phyloP scores from a whole-genome alignment of 1,140 invertebrate genomes.

The Cydia strobilella region DNA sequence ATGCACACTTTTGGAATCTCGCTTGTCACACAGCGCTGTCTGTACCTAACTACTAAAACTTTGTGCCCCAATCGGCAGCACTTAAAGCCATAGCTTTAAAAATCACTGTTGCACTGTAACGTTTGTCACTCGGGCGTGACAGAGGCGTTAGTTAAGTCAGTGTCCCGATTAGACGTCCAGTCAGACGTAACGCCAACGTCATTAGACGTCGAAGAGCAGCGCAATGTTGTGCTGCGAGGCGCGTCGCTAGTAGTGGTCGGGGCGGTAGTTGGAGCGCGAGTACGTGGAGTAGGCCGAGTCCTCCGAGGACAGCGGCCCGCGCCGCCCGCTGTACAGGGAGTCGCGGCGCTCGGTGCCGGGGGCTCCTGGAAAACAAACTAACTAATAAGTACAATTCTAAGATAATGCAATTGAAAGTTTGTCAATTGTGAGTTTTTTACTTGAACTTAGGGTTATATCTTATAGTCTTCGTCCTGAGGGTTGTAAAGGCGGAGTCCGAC shows the following conservation, averaged over 20 bases:
- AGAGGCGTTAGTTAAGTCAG: not conserved
- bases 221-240: slow-evolving; percentile 75
- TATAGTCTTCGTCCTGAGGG: no score
- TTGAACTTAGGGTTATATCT: no score
- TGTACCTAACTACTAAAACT: no score
- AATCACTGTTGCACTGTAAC: no score
- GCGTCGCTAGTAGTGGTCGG: slow-evolving; percentile 73
- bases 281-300: slow-evolving; percentile 67
- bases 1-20: no score
- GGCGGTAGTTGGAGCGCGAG: slow-evolving; percentile 42
- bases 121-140: not conserved
- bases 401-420: not conserved
- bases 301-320: slow-evolving; percentile 61
- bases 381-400: not conserved
- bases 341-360: slow-evolving; percentile 62
- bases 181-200: not conserved
- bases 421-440: no score
- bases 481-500: no score
- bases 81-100: no score
- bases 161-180: not conserved
- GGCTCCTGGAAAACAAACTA: slow-evolving; percentile 45
- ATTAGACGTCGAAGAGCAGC: slow-evolving; percentile 73
- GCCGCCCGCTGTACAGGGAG: slow-evolving; percentile 62
- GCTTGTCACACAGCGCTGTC: no score
- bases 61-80: no score